Conservation (phyloP, 2,113 vertebrate genomes). For the Gobio gobio region DNA sequence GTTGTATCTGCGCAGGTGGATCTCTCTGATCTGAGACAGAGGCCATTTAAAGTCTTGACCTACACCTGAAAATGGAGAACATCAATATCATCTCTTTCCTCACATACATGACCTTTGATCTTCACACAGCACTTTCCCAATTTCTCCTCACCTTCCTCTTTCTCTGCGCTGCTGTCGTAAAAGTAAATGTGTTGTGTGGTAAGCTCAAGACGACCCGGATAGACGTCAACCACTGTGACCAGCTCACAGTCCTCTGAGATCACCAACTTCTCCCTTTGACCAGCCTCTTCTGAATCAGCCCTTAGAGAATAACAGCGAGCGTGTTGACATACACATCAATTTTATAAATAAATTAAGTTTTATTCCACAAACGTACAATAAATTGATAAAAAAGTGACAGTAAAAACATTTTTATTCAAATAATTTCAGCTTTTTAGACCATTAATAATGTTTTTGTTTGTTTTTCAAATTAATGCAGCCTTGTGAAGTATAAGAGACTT, state of each 20-base stretch:
- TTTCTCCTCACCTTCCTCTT: constrained; percentile 85
- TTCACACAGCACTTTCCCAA: not conserved
- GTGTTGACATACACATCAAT: not conserved
- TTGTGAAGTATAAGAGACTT: not conserved
- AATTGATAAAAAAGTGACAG: not conserved
- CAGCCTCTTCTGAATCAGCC: constrained; percentile 86
- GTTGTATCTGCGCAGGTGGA: constrained; percentile 93
- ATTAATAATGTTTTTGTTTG: not conserved
- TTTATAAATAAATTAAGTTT: not conserved
- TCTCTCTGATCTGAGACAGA: constrained; percentile 91
- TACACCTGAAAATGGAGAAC: constrained; percentile 76
- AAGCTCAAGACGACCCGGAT: constrained; percentile 91
- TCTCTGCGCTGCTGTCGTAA: constrained; percentile 90
- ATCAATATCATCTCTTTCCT: not conserved
- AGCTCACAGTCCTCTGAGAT: constrained; percentile 93
- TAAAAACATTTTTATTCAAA: not conserved
- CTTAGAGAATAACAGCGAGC: constrained; percentile 62
- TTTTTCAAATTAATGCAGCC: not conserved
- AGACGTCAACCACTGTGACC: constrained; percentile 89
- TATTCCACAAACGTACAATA: not conserved
- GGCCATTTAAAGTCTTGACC: constrained; percentile 98
- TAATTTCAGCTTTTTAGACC: not conserved
- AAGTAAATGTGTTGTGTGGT: constrained; percentile 97
- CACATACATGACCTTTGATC: not conserved
- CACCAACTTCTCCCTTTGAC: constrained; percentile 93